These are phyloP conservation scores for Otus sunia DNA, from an alignment of 2,113 vertebrate species.

Conservation along the genomic window DNA sequence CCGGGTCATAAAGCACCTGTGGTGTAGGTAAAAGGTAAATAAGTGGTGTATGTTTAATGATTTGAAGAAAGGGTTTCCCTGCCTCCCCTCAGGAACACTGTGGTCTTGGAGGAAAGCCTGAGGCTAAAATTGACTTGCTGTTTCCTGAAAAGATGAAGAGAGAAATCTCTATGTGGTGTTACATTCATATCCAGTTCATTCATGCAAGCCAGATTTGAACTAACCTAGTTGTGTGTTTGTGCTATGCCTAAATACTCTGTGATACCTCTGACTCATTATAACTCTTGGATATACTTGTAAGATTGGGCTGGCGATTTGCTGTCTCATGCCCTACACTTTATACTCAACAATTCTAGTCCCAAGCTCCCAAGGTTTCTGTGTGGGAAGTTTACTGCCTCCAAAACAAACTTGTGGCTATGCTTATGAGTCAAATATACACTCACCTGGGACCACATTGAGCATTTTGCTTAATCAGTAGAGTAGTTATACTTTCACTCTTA, in stretches of 20 bases:
- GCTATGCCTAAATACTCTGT: neutral
- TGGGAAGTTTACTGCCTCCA: neutral
- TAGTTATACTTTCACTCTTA: neutral
- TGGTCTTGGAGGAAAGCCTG: neutral
- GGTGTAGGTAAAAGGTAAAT: neutral
- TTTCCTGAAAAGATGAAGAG: neutral
- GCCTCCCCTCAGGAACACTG: neutral
- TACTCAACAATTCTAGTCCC: neutral
- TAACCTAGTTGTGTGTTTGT: neutral
- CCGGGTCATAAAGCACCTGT: neutral
- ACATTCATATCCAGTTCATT: neutral
- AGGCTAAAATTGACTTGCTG: neutral
- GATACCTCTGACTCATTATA: neutral
- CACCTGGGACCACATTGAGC: fast-evolving
- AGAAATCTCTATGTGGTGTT: neutral
- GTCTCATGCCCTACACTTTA: neutral
- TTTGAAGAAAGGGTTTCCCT: neutral
- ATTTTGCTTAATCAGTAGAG: neutral
- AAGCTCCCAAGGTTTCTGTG: neutral
- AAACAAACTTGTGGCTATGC: neutral
- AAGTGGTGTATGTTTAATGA: neutral
- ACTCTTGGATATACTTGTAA: fast-evolving
- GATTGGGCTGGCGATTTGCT: neutral
- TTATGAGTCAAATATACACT: neutral
- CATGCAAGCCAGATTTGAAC: neutral